Evolutionary conservation across 2,888 invertebrate genomes (phyloP), one percentile per base, ranked within the genome.

Genomic region (Orgyia antiqua): DNA sequence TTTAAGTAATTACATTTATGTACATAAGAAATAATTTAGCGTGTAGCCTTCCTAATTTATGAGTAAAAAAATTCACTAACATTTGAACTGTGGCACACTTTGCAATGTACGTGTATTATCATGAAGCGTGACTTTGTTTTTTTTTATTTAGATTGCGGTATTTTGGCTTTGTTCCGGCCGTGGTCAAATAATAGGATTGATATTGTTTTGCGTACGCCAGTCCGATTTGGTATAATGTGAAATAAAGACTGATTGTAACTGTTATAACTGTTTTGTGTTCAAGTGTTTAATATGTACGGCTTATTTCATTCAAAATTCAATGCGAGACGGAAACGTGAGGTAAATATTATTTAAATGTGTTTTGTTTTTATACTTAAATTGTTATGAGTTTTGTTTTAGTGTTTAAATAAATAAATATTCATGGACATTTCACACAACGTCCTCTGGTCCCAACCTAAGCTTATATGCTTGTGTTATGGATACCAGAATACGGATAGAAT

Each of bases 71-170:
- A 27, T 12, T 21, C 23, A 37, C 36, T 39, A 35, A 43, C 10
- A 31, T 34, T 19, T 9, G 9, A 27, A 12, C 27, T 24, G 38
- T 37, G 29, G 8, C 31, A 30, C 24, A 26, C 30, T 36, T 51
- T 42, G 46, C 21, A 44, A 45, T 9, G 33, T 57, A 68, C 70
- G 68, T 67, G 70, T 49, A 45, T 50, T 70, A 72, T 72, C 68
- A 65, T 50, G 53, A 58, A 55, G 48, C 64, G 68, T 68, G 66
- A 65, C 59, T 61, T 48, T 55, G 36, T 41, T 28, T 18, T 53
- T 60, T 65, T 66, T 42, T 29, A 18, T 24, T 3, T 12, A n/a
- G 9, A 36, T 20, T 31, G 29, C 33, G 20, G 10, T 33, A 33
- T 32, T 45, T 33, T 28, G 10, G 24, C 24, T 13, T 49, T 38